A percentile compares a stretch with the other conserved stretches of the same genome.
Evolutionary conservation across 2,797 vertebrate genomes (phyloP).

Genomic region (Cirrhinus mrigala): DNA sequence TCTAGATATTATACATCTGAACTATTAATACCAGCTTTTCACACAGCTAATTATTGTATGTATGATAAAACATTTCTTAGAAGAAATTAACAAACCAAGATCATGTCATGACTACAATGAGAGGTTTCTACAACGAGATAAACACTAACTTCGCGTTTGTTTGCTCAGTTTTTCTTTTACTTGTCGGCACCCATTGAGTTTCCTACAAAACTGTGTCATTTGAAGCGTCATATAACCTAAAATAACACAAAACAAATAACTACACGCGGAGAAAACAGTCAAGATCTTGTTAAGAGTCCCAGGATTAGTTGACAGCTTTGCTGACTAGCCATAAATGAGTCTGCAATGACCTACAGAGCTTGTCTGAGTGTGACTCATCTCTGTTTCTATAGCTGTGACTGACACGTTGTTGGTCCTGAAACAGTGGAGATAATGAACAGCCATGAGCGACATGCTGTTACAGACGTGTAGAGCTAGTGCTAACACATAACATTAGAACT

Average conservation of each 20-base stretch:
- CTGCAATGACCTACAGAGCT: conserved; percentile 14
- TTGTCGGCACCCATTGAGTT: not conserved
- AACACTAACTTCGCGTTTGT: not conserved
- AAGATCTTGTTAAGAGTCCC: not conserved
- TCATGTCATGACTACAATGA: too few species aligned
- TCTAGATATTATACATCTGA: not conserved
- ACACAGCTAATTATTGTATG: not conserved
- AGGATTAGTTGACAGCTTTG: conserved; percentile 20
- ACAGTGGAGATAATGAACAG: conserved; percentile 22
- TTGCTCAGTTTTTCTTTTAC: not conserved
- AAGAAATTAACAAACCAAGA: not conserved
- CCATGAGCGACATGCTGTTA: conserved; percentile 42
- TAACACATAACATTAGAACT: conserved; percentile 29
- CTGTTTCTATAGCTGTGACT: conserved; percentile 16
- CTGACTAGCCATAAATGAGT: conserved; percentile 19
- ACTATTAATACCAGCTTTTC: not conserved
- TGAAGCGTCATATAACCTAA: not conserved
- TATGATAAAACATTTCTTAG: not conserved
- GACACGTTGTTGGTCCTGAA: conserved; percentile 31
- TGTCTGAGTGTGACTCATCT: conserved; percentile 17
- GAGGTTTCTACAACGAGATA: not conserved
- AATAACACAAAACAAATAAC: not conserved
- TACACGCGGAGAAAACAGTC: not conserved
- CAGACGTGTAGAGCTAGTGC: conserved; percentile 18
- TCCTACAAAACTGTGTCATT: not conserved